Evolutionary conservation across 1,140 invertebrate species (phyloP).

Genomic region (Drosophila mojavensis): DNA sequence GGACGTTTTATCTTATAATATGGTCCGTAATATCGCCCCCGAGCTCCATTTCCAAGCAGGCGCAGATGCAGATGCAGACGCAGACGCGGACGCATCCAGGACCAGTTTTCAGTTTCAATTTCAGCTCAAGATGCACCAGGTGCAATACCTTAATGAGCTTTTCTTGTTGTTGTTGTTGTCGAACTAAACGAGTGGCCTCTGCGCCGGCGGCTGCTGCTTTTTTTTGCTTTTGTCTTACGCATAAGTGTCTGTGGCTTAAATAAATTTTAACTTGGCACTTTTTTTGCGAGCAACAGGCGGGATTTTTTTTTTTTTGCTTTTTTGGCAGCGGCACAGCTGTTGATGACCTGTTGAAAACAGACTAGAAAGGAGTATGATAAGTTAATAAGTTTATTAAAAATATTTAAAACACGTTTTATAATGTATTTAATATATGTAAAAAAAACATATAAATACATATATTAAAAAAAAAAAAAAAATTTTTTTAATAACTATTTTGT

Average conservation of each 20-base stretch:
- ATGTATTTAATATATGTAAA: too few species aligned
- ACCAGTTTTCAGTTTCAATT: conserved; percentile 32
- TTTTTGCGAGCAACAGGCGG: conserved; percentile 45
- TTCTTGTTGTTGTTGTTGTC: conserved; percentile 32
- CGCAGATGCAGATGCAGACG: conserved; percentile 17
- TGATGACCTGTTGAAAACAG: conserved; percentile 20
- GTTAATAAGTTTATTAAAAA: too few species aligned
- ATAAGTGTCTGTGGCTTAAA: conserved; percentile 45
- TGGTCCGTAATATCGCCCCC: conserved; percentile 42
- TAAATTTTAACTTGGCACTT: conserved; percentile 64
- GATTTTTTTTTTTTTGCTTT: too few species aligned
- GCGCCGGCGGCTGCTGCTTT: conserved; percentile 45
- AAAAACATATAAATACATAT: too few species aligned
- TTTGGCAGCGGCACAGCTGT: conserved; percentile 52
- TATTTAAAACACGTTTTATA: too few species aligned
- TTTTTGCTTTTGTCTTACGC: conserved; percentile 26
- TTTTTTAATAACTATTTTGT: too few species aligned
- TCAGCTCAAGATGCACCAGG: conserved; percentile 57
- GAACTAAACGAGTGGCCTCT: conserved; percentile 5
- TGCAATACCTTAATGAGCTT: conserved; percentile 78
- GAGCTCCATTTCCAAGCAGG: conserved; percentile 20
- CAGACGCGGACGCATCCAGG: neutral
- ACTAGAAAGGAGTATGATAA: neutral
- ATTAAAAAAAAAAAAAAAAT: too few species aligned
- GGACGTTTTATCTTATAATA: conserved; percentile 40